Conservation (phyloP, 2,888 invertebrate species). For the Papilio elwesi region DNA sequence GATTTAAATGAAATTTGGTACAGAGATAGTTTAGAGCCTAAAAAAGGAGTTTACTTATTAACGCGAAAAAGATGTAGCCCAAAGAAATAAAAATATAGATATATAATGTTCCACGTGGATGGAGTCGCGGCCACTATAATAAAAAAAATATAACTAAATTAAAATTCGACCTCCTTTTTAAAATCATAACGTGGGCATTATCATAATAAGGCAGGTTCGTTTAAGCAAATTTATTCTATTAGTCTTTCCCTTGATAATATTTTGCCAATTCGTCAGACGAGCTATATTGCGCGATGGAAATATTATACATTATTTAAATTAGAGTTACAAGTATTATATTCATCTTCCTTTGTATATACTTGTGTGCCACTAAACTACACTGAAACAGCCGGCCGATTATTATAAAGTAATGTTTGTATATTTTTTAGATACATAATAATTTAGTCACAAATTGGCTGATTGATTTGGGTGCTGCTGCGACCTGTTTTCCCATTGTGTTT, state of each 20-base stretch:
- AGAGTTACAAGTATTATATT: not conserved
- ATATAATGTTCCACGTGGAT: not conserved
- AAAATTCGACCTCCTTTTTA: not conserved
- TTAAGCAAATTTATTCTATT: slow-evolving; percentile 16
- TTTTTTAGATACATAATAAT: no score
- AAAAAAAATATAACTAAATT: not conserved
- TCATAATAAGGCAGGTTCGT: slow-evolving; percentile 12
- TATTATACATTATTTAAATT: slow-evolving; percentile 6
- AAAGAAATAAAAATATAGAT: no score
- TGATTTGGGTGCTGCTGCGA: no score
- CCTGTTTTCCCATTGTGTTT: no score
- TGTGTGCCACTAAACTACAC: not conserved
- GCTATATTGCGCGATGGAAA: not conserved
- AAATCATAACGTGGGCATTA: not conserved
- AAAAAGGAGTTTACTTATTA: no score
- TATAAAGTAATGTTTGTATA: not conserved
- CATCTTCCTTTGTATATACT: not conserved
- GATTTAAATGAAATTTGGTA: no score
- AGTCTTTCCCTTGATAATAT: slow-evolving; percentile 1
- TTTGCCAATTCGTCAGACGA: slow-evolving; percentile 10
- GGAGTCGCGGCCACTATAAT: no score
- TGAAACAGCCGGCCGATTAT: not conserved
- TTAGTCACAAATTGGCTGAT: no score
- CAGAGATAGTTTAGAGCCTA: no score
- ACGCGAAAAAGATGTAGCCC: no score